phyloP scores from a whole-genome alignment of 2,113 vertebrate genomes.

The Mugil cephalus region DNA sequence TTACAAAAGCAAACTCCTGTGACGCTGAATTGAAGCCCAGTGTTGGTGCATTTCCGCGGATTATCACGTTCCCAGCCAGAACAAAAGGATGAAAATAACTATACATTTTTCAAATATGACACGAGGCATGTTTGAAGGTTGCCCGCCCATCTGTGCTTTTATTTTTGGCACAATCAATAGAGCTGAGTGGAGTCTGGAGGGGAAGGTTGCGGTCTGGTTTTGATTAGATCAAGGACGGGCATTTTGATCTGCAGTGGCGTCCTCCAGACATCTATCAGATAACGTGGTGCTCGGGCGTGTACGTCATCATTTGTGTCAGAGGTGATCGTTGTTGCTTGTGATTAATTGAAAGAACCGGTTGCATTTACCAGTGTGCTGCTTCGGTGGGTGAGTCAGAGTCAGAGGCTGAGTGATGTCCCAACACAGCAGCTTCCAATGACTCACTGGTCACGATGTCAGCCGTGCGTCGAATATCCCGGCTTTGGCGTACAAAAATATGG shows the following conservation, averaged over 20 bases:
- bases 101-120: neutral
- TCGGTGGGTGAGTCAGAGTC: neutral
- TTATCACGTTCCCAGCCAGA: too few species aligned
- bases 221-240: slow-evolving; percentile 62
- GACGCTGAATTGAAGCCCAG: too few species aligned
- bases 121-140: slow-evolving; percentile 47
- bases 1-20: too few species aligned
- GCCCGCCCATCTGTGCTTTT: slow-evolving; percentile 19
- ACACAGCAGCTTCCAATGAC: neutral
- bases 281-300: slow-evolving; percentile 2
- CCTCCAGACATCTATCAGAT: slow-evolving; percentile 48
- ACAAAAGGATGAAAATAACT: neutral
- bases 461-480: neutral
- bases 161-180: slow-evolving; percentile 51
- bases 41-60: too few species aligned
- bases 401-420: neutral
- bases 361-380: neutral
- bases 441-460: neutral
- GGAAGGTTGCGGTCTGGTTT: slow-evolving; percentile 31
- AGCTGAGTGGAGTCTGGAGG: slow-evolving; percentile 1
- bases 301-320: slow-evolving; percentile 9
- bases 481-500: neutral
- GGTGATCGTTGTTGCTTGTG: slow-evolving; percentile 7
- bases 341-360: slow-evolving; percentile 1
- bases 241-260: slow-evolving; percentile 5